Evolutionary conservation across 2,113 vertebrate genomes (phyloP).

Genomic region (Callorhinus ursinus): DNA sequence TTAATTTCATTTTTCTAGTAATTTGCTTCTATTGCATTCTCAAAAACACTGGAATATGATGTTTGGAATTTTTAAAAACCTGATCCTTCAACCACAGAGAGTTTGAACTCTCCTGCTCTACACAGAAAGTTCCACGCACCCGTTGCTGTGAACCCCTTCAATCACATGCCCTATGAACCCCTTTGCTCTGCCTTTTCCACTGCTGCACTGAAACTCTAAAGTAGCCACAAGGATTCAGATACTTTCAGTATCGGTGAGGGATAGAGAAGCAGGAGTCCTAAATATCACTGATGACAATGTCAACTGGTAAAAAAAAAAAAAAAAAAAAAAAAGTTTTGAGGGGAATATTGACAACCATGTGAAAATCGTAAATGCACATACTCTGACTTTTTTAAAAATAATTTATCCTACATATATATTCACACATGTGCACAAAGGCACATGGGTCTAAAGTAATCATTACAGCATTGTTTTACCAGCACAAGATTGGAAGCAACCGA

Average conservation of each 20-base stretch:
- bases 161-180: neutral
- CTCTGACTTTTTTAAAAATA: neutral
- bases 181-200: neutral
- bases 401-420: neutral
- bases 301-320: neutral
- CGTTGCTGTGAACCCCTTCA: neutral
- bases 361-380: neutral
- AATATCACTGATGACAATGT: neutral
- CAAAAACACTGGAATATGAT: neutral
- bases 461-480: neutral
- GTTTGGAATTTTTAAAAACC: neutral
- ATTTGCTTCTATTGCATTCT: neutral
- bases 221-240: neutral
- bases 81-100: neutral
- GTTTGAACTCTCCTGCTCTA: fast-evolving
- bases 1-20: neutral
- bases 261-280: too few relatives aligned
- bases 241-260: neutral
- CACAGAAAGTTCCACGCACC: neutral
- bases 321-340: neutral
- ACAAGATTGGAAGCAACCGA: neutral
- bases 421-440: neutral
- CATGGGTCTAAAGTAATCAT: neutral
- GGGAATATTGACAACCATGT: neutral
- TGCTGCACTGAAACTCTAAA: neutral